Conservation (phyloP, 2,888 invertebrate species). For the Drosophila recens region DNA sequence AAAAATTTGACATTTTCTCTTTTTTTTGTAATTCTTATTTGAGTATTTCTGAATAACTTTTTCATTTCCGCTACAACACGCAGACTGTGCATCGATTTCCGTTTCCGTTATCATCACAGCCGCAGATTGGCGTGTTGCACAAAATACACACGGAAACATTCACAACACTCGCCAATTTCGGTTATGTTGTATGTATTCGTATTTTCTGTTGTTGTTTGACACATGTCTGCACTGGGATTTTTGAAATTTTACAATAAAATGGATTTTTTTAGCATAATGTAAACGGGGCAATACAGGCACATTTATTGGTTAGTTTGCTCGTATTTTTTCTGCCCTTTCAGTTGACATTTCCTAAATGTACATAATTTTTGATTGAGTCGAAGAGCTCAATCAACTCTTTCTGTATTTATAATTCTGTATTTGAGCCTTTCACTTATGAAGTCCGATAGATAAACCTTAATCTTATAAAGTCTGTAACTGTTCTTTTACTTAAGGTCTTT, state of each 20-base stretch:
- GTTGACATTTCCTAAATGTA: neutral
- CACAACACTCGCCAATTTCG: constrained; percentile 20
- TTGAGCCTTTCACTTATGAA: no score
- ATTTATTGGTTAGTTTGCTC: constrained; percentile 31
- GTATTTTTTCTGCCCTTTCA: constrained; percentile 3
- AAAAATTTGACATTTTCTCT: constrained; percentile 2
- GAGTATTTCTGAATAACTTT: constrained; percentile 39
- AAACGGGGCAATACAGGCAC: constrained; percentile 24
- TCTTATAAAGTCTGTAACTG: no score
- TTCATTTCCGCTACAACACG: constrained; percentile 67
- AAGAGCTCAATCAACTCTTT: neutral
- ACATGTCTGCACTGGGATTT: constrained; percentile 33
- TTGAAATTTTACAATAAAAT: constrained; percentile 22
- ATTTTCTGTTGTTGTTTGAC: constrained; percentile 34
- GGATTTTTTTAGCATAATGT: constrained; percentile 19
- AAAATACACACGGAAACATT: constrained; percentile 14
- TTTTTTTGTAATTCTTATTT: neutral
- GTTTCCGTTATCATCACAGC: constrained; percentile 53
- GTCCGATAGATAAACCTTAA: no score
- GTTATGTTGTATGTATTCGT: constrained; percentile 44
- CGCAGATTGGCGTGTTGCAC: constrained; percentile 47
- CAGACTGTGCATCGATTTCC: constrained; percentile 68
- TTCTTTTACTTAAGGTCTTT: no score
- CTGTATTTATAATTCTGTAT: neutral
- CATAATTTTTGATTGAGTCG: neutral